Evolutionary conservation across 37 sponge, comb jelly and placozoan species (phyloP), one percentile per base, ranked within the genome.

Genomic region (Ephydatia muelleri): DNA sequence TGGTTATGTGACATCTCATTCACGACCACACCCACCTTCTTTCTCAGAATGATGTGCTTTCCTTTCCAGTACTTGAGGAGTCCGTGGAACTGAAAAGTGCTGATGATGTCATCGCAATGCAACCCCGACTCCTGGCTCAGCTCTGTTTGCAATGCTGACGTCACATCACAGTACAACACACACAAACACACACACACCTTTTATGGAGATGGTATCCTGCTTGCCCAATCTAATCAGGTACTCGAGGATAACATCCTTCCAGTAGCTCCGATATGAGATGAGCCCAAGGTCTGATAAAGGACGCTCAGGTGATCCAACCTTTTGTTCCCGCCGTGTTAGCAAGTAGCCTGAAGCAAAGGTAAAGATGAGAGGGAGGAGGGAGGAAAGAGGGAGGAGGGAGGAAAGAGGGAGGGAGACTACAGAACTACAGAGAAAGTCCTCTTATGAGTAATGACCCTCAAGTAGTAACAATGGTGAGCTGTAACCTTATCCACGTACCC

Each of bases 211-310:
- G 28, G 79, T 82, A 16, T 80, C 64, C 28, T 33, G 49, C 28
- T 82, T 83, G 33, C 73, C 76, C 23, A 79, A 78, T 34, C 37
- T 70, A 1, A 83, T 23, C 19, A 95, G 65, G 80, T 91, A 85
- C 21, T 72, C 86, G 66, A 98, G 82, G 28, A 98, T 86, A 8
- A 88, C 89, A 13, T 90, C 91, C 67, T 89, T 88, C 99, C 99
- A 98, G 89, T 98, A 98, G 72, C 89, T 94, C 25, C 99, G 91
- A 73, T 98, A 98, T 23, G 95, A 91, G 49, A 98, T 77, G 29
- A 98, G 91, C 0, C 99, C 99, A 0, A 98, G 91, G 81, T 98
- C 99, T 19, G 99, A 98, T 32, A 98, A 94, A 30, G 99, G 99
- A 22, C 92, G 82, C 85, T 98, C 99, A 14, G 99, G 99, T 33